Evolutionary conservation across 2,113 vertebrate genomes (phyloP).

Genomic region (Nothoprocta pentlandii): DNA sequence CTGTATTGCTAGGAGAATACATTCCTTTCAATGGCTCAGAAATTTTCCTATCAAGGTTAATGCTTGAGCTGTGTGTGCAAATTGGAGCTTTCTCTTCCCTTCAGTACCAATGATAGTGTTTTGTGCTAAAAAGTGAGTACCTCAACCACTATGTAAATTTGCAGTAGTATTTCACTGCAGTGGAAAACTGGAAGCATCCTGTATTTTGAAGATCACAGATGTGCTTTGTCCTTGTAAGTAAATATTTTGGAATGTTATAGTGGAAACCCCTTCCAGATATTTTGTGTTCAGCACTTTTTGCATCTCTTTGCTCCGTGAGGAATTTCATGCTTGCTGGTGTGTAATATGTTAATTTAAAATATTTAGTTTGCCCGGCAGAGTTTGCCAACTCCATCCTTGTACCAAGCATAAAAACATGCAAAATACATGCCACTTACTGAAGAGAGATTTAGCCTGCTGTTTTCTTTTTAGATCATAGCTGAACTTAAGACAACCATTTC

Average conservation of each 20-base stretch:
- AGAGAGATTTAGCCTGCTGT: slow-evolving; percentile 60
- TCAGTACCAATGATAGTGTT: neutral
- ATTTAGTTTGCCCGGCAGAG: slow-evolving; percentile 35
- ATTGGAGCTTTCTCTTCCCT: neutral
- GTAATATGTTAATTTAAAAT: slow-evolving; percentile 50
- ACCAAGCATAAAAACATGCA: slow-evolving; percentile 56
- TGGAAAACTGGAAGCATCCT: slow-evolving; percentile 7
- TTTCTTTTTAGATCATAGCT: slow-evolving; percentile 83
- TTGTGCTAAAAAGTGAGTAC: neutral
- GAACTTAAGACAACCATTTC: slow-evolving; percentile 85
- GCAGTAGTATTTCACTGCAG: neutral
- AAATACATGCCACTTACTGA: slow-evolving; percentile 45
- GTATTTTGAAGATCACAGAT: slow-evolving; percentile 66
- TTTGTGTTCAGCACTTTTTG: slow-evolving; percentile 38
- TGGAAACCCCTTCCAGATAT: slow-evolving; percentile 66
- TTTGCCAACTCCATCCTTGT: slow-evolving; percentile 43
- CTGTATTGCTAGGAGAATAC: neutral
- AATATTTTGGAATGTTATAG: slow-evolving; percentile 74
- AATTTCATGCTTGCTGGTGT: slow-evolving; percentile 12
- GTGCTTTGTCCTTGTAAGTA: slow-evolving; percentile 74
- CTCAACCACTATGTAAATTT: neutral
- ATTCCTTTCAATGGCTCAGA: slow-evolving; percentile 5
- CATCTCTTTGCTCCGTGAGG: slow-evolving; percentile 10
- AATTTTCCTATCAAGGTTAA: neutral
- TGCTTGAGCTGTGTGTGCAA: neutral